phyloP scores from a whole-genome alignment of 2,797 vertebrate genomes.

The Chloroceryle amazona region DNA sequence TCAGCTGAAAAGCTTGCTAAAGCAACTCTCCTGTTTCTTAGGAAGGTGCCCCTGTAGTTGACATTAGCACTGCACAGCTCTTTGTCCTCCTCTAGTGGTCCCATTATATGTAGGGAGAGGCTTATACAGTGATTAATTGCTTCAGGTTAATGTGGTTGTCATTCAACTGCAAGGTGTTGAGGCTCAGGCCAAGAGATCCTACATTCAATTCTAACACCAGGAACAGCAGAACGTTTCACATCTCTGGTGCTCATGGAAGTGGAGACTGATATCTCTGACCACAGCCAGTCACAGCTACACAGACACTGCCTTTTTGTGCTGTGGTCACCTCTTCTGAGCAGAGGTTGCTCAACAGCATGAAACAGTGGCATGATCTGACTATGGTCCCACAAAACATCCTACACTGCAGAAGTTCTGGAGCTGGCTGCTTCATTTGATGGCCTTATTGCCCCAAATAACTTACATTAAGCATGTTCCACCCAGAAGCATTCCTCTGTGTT shows the following conservation, averaged over 20 bases:
- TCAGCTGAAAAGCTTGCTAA: slow-evolving; percentile 11
- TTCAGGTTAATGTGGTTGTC: neutral
- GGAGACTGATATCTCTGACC: neutral
- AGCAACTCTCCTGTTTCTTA: neutral
- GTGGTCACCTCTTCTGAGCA: neutral
- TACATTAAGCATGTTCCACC: neutral
- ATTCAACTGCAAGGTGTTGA: neutral
- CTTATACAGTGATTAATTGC: neutral
- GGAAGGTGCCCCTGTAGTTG: neutral
- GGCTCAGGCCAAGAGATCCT: neutral
- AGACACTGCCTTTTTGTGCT: rapidly evolving
- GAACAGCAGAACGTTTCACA: neutral
- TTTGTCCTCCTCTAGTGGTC: slow-evolving; percentile 69
- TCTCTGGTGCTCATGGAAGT: neutral
- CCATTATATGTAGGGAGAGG: neutral
- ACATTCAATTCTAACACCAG: rapidly evolving
- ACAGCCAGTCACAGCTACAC: rapidly evolving
- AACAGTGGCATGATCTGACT: neutral
- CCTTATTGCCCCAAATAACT: neutral
- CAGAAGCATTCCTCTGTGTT: neutral
- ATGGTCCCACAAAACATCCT: neutral
- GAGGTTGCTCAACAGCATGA: neutral
- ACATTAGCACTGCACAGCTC: slow-evolving; percentile 5
- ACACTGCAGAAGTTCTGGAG: neutral
- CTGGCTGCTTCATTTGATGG: neutral